Percentiles rank a stretch among this genome's conserved stretches.
Evolutionary conservation across 1,140 invertebrate genomes (phyloP).

Genomic region (Grapholita molesta): DNA sequence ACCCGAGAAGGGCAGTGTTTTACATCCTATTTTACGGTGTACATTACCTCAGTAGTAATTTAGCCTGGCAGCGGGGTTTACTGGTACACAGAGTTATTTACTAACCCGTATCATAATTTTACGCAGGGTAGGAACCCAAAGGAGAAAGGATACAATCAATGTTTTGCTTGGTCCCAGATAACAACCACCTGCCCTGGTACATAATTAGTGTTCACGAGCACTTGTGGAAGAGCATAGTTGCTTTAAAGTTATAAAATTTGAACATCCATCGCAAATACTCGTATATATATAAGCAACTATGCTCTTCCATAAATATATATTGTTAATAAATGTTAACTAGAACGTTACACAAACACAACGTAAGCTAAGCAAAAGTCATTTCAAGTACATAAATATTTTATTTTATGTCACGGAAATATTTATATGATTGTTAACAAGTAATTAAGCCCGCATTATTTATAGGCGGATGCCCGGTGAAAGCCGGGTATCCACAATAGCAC

Average conservation of each 20-base stretch:
- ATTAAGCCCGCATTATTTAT: background rate
- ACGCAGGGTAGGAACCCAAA: background rate
- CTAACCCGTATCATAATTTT: background rate
- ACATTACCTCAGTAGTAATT: background rate
- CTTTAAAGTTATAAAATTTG: background rate
- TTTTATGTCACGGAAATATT: background rate
- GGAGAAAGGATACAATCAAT: background rate
- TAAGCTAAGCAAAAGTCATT: background rate
- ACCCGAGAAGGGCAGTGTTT: background rate
- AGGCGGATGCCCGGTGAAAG: background rate
- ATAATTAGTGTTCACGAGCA: background rate
- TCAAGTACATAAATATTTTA: background rate
- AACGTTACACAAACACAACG: no score
- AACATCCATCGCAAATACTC: background rate
- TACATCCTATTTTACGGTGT: background rate
- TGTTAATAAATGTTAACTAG: no score
- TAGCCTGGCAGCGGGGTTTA: background rate
- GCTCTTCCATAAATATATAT: no score
- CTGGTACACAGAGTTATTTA: conserved; percentile 4
- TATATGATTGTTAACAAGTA: background rate
- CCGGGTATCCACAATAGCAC: background rate
- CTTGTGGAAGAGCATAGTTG: background rate
- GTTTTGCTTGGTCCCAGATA: conserved; percentile 5
- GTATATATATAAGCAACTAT: no score
- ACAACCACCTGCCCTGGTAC: background rate